Evolutionary conservation across 2,113 vertebrate species (phyloP).

Genomic region (Lamprologus lemairii): DNA sequence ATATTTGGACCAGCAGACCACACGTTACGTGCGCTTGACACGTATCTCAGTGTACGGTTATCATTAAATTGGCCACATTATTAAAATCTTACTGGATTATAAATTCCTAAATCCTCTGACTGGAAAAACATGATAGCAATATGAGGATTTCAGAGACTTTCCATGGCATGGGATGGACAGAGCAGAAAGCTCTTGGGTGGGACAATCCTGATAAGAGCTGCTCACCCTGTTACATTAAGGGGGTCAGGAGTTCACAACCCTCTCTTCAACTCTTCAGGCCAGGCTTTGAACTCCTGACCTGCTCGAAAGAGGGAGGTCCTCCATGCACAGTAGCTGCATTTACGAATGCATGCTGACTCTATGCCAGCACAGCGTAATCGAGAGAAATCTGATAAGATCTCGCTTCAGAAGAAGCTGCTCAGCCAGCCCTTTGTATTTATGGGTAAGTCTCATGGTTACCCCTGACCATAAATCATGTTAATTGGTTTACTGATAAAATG

Average conservation of each 20-base stretch:
- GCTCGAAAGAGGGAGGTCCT: conserved; percentile 1
- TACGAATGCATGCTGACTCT: conserved; percentile 67
- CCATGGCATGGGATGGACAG: not conserved
- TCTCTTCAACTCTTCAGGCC: conserved; percentile 54
- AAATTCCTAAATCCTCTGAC: not conserved
- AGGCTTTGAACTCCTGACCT: conserved; percentile 70
- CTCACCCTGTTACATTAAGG: conserved; percentile 50
- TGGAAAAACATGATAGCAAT: not conserved
- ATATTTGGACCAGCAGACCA: not conserved
- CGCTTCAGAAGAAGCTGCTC: conserved; percentile 53
- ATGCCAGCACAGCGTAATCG: conserved; percentile 62
- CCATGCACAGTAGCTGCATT: conserved; percentile 68
- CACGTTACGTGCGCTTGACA: not conserved
- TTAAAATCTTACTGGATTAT: not conserved
- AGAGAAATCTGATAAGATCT: conserved; percentile 60
- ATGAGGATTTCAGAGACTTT: not conserved
- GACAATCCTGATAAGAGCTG: conserved; percentile 24
- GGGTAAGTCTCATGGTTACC: conserved; percentile 47
- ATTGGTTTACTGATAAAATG: conserved; percentile 72
- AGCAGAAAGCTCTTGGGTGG: conserved; percentile 23
- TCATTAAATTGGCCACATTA: not conserved
- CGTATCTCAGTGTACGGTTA: not conserved
- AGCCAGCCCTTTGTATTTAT: conserved; percentile 65
- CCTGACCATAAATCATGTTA: conserved; percentile 71
- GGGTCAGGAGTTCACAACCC: conserved; percentile 63